Base-by-base conservation (phyloP, 2,888 invertebrate genomes). In the Synanthedon vespiformis region DNA sequence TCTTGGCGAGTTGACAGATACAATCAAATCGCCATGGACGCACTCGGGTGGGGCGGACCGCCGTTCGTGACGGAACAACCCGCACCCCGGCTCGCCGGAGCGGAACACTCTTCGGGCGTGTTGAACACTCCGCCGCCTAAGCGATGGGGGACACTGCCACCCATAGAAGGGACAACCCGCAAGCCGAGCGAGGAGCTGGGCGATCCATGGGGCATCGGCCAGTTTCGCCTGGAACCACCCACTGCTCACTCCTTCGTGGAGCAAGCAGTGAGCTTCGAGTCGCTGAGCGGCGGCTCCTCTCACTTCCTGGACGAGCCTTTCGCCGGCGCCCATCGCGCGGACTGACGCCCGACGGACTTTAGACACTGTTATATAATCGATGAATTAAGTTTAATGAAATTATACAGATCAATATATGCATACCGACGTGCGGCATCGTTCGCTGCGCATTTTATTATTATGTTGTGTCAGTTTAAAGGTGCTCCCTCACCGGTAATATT, bases 221-320 rank as follows among this genome's bases (percentile, higher is more conserved):
- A 81, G 64, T 84, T 82, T 61, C 81, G 82, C 57, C 74, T 76
- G 59, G 84, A 86, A 56, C 84, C 82, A 56, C 77, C 84, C 6
- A 64, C 73, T 72, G 80, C 78, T 69, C 73, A 81, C 58, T 70
- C 77, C 34, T 85, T 84, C 58, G 78, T 79, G 53, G 84, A 84
- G 60, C 84, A 84, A 60, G 79, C 65, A 59, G 72, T 80, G 22
- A 78, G 67, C 57, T 84, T 80, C 65, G 85, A 86, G 60, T 68
- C 79, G 58, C 55, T 84, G 60, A 74, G 74, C 58, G 65, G 73
- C 41, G 44, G 44, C 13, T n/a, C 44, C 6, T 14, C 44, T n/a
- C 44, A 22, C 48, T 84, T 74, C 63, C 61, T 85, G 56, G 86
- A 85, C 59, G 86, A 85, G 50, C 67, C 68, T 51, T 85, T 77